Evolutionary conservation across 2,113 vertebrate genomes (phyloP), one percentile per base, ranked within the genome.

Genomic region (Pelecanoides urinatrix): DNA sequence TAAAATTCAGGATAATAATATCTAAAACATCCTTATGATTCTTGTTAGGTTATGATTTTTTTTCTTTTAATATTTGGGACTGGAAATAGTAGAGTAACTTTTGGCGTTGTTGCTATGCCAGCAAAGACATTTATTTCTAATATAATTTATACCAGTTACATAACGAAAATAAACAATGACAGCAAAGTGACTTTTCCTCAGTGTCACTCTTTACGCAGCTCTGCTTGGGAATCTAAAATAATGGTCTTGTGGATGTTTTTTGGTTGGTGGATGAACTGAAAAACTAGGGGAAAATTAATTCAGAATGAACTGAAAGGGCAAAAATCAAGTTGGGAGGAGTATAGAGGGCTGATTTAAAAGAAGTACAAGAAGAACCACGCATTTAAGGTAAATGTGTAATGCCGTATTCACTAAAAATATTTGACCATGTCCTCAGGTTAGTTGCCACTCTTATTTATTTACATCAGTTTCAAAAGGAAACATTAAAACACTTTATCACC

Each of bases 311-410:
- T 50, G 52, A 75, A 67, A 92, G 79, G 30, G 16, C 10, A 72
- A 65, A 85, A 52, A 34, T 8, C 4, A 14, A 30, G 30, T 85
- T 61, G 82, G 53, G 36, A 75, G 29, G 18, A 63, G 14, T 52
- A 65, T 42, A 68, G 61, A 72, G 13, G 22, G 13, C 18, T 61
- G 20, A 79, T 68, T 88, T 86, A 72, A 92, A 91, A 23, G 65
- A 56, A 68, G 22, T 52, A 58, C 23, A 73, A 38, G 29, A 72
- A 79, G 10, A 63, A 29, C 7, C 10, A 58, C 0, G 0, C 9
- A 17, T 77, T 44, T 47, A 4, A 4, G 29, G 47, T 81, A 71
- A 84, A 80, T 0, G 1, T 1, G 11, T 25, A 56, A 14, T 32
- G 17, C 30, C 4, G 1, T 29, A 29, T n/a, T 67, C 38, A 36